phyloP scores from a whole-genome alignment of 2,113 vertebrate species.

The Plecturocebus donacophilus region DNA sequence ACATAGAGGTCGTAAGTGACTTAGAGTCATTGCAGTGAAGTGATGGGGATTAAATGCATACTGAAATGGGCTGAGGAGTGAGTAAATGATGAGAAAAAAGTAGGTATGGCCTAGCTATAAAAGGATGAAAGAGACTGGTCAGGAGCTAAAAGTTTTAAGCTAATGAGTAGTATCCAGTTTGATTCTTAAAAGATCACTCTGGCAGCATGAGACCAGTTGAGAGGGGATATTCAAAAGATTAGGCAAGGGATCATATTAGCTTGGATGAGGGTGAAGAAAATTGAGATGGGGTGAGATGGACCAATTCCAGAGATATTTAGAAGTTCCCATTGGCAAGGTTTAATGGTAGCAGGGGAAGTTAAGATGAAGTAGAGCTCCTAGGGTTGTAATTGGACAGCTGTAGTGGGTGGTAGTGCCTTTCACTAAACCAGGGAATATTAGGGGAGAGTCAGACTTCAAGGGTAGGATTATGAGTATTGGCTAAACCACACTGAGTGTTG shows the following conservation, averaged over 20 bases:
- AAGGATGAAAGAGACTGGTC: neutral
- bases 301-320: neutral
- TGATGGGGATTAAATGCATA: neutral
- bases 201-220: neutral
- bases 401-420: neutral
- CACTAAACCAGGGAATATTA: neutral
- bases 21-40: neutral
- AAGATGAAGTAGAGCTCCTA: neutral
- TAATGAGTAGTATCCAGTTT: neutral
- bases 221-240: neutral
- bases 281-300: neutral
- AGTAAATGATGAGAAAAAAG: neutral
- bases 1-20: neutral
- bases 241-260: neutral
- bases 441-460: neutral
- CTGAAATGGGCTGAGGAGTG: neutral
- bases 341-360: neutral
- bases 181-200: neutral
- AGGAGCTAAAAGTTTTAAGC: neutral
- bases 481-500: neutral
- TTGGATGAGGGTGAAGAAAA: neutral
- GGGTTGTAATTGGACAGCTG: neutral
- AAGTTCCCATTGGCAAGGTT: neutral
- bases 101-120: neutral
- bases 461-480: neutral